Evolutionary conservation across 2,113 vertebrate genomes (phyloP).

Genomic region (Pangasianodon gigas): DNA sequence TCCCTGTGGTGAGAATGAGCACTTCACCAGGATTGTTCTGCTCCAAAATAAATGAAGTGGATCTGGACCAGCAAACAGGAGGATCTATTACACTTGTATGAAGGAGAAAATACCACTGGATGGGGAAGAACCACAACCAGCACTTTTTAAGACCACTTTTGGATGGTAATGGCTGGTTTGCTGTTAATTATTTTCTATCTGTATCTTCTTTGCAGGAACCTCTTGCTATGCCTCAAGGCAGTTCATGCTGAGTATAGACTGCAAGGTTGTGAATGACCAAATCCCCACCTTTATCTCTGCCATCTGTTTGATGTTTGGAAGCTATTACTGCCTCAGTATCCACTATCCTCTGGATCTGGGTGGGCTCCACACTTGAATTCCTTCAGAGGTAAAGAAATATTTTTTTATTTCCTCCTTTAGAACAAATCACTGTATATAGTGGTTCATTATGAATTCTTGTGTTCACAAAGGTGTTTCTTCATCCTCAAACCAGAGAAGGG

Average conservation of each 20-base stretch:
- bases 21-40: too few relatives aligned
- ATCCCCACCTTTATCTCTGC: slow-evolving; percentile 20
- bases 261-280: background rate
- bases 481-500: slow-evolving; percentile 55
- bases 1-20: too few relatives aligned
- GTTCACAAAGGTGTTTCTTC: slow-evolving; percentile 55
- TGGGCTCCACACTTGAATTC: too few relatives aligned
- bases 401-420: background rate
- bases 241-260: slow-evolving; percentile 2
- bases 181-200: background rate
- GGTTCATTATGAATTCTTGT: slow-evolving; percentile 27
- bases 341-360: too few relatives aligned
- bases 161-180: background rate
- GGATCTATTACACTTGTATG: too few relatives aligned
- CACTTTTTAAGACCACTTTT: too few relatives aligned
- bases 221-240: background rate
- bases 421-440: background rate
- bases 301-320: slow-evolving; percentile 17
- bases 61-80: too few relatives aligned
- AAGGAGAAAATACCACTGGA: too few relatives aligned
- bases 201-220: slow-evolving; percentile 12
- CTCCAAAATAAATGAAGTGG: too few relatives aligned
- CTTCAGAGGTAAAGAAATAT: too few relatives aligned
- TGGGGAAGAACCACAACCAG: too few relatives aligned
- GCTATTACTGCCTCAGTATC: too few relatives aligned